These are phyloP conservation scores for Rhea pennata DNA, from an alignment of 2,113 vertebrate genomes.

Conservation along the genomic window DNA sequence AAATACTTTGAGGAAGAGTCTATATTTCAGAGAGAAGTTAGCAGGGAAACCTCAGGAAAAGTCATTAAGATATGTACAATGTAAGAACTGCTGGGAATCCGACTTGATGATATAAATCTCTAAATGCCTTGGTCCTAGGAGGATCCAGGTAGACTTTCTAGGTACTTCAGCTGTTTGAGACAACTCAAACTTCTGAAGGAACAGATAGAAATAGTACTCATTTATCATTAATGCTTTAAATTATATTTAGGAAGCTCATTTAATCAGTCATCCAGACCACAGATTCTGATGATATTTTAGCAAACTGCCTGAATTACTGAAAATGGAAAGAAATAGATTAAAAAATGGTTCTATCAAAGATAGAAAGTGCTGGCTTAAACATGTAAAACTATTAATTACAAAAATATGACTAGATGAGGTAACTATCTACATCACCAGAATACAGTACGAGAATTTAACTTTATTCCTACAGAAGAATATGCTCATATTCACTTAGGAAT, in stretches of 20 bases:
- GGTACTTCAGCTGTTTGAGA: background rate
- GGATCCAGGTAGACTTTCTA: background rate
- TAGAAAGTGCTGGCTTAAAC: background rate
- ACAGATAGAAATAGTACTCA: constrained; percentile 31
- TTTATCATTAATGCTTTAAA: constrained; percentile 54
- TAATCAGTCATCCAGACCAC: constrained; percentile 21
- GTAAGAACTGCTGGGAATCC: background rate
- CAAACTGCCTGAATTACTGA: background rate
- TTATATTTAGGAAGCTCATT: constrained; percentile 54
- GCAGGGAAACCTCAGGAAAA: background rate
- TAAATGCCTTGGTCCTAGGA: background rate
- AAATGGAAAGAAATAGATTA: constrained; percentile 12
- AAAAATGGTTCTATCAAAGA: background rate
- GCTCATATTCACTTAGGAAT: background rate
- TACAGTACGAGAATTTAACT: background rate
- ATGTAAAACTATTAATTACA: background rate
- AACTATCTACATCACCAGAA: background rate
- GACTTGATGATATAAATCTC: background rate
- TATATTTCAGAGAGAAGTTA: background rate
- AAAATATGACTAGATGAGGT: background rate
- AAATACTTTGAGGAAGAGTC: background rate
- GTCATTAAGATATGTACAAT: background rate
- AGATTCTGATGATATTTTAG: background rate
- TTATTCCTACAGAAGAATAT: background rate
- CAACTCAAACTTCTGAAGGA: constrained; percentile 22